Percentiles rank a stretch among this genome's conserved stretches.
These are phyloP conservation scores for Mirza zaza DNA, from an alignment of 2,113 vertebrate species.

Conservation along the genomic window DNA sequence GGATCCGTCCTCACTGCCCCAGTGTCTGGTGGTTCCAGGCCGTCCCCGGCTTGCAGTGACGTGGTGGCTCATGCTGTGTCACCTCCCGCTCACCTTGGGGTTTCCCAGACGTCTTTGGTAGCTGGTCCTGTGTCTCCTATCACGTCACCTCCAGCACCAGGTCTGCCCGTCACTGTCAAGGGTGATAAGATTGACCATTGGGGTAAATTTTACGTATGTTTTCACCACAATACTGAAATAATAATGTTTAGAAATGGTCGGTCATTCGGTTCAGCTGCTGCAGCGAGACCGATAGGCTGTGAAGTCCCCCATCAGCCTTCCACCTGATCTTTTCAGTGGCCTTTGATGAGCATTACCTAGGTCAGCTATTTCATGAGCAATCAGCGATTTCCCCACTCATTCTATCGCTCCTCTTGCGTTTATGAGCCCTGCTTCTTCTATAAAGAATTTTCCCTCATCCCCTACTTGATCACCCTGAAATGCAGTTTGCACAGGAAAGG, in stretches of 20 bases:
- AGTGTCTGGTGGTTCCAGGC: rapidly evolving
- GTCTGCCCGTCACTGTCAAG: not conserved
- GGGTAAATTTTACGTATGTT: not conserved
- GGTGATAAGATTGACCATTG: no score
- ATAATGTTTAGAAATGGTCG: not conserved
- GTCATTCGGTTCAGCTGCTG: not conserved
- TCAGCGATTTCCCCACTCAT: no score
- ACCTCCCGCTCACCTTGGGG: not conserved
- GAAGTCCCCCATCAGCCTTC: not conserved
- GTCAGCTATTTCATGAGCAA: no score
- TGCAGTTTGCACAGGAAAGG: not conserved
- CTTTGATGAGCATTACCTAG: rapidly evolving
- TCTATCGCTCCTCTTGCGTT: not conserved
- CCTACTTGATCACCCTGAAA: not conserved
- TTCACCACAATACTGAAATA: not conserved
- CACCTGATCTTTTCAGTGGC: rapidly evolving
- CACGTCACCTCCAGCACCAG: rapidly evolving
- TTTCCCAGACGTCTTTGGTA: not conserved
- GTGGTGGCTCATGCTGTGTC: rapidly evolving
- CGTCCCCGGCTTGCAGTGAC: rapidly evolving
- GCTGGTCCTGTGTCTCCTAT: rapidly evolving
- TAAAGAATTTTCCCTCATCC: not conserved
- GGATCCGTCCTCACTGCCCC: no score
- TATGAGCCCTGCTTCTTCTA: not conserved
- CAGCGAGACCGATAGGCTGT: not conserved